phyloP scores from a whole-genome alignment of 2,888 invertebrate genomes.

The Chaitophorus viminalis region DNA sequence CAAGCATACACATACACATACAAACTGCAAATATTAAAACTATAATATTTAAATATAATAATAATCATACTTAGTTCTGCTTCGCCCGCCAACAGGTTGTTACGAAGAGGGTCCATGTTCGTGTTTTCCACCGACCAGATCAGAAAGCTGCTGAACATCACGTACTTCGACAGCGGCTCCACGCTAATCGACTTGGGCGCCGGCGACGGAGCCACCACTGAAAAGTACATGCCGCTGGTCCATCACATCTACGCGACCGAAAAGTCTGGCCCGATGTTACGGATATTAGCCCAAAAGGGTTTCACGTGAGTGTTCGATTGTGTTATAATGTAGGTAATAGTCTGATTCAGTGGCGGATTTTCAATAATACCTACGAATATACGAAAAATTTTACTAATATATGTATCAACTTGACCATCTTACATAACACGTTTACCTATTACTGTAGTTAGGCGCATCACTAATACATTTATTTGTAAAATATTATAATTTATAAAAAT shows the following conservation, averaged over 20 bases:
- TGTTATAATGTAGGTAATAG: no score
- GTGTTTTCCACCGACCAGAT: slow-evolving; percentile 89
- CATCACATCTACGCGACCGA: slow-evolving; percentile 86
- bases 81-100: slow-evolving; percentile 72
- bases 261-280: slow-evolving; percentile 88
- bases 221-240: slow-evolving; percentile 80
- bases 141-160: slow-evolving; percentile 71
- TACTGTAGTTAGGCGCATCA: no score
- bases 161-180: slow-evolving; percentile 65
- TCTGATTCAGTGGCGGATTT: no score
- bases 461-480: no score
- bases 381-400: no score
- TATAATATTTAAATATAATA: background rate
- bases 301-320: slow-evolving; percentile 85
- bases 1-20: background rate
- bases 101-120: slow-evolving; percentile 96
- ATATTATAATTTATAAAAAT: no score
- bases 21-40: no score
- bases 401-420: no score
- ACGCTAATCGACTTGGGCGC: slow-evolving; percentile 74
- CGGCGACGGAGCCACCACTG: slow-evolving; percentile 94
- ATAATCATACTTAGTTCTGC: slow-evolving; percentile 62
- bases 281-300: slow-evolving; percentile 78
- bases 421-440: no score
- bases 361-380: no score